Evolutionary conservation across 2,888 invertebrate genomes (phyloP), one percentile per base, ranked within the genome.

Genomic region (Mechanitis messenoides): DNA sequence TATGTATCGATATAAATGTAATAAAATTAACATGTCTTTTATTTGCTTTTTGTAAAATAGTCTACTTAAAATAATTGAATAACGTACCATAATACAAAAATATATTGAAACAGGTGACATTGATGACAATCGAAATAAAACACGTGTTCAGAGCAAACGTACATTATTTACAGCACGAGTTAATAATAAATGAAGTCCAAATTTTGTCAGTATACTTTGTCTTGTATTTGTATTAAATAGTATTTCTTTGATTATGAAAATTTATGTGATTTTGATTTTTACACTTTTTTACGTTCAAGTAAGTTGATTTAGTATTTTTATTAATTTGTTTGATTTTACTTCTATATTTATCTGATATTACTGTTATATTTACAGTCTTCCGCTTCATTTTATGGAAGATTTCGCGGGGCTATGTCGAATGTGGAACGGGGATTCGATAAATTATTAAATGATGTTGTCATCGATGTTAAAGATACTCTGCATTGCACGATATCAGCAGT

Each of bases 401-500:
- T 87, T 61, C 74, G 75, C 54, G 75, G 73, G 33, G 80, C 82
- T 9, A 72, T 86, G 66, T 69, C 71, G 20, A 75, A 83, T 2
- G 78, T 84, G 33, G 75, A 80, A 69, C 72, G 75, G 54, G 81
- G 80, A 71, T 79, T 86, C 67, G 81, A 78, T 55, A 84, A 79
- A 69, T 70, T 87, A 61, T 58, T 87, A n/a, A 77, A 69, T 64
- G 81, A 85, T 61, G 85, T 86, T 42, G 80, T 81, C 9, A 71
- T 74, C 45, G 87, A 87, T 67, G 76, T 87, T n/a, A 79, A 76
- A 65, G 80, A 81, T 35, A 83, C 84, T 2, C 76, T 85, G 38
- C 83, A 85, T 50, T 87, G 87, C 65, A 84, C 87, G 3, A 74
- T 87, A 64, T 72, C 82, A 46, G 83, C 85, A 0, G 79, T 87